phyloP scores from a whole-genome alignment of 2,113 vertebrate genomes.

The Athene cunicularia region DNA sequence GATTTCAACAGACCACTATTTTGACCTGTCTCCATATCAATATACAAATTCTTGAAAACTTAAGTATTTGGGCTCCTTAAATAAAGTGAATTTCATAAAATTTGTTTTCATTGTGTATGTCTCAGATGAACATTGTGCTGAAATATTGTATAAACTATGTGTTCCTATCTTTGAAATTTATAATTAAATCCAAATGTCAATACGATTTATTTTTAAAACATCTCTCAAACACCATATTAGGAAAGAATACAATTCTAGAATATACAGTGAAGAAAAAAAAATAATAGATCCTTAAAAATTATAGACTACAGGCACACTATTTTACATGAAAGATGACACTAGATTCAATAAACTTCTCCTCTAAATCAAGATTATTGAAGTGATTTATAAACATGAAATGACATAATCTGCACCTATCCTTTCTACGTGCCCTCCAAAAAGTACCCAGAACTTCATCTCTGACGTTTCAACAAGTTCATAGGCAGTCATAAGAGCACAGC shows the following conservation, averaged over 20 bases:
- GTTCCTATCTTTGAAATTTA: slow-evolving; percentile 14
- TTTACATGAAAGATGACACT: not conserved
- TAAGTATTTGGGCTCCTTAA: not conserved
- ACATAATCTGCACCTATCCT: not conserved
- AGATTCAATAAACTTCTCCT: not conserved
- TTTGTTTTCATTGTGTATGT: not conserved
- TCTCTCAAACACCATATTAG: slow-evolving; percentile 9
- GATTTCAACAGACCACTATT: not conserved
- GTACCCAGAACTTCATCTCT: not conserved
- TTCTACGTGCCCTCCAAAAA: not conserved
- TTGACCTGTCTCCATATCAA: not conserved
- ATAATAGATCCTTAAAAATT: not conserved
- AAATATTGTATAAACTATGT: not conserved
- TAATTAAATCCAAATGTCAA: slow-evolving; percentile 36
- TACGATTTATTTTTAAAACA: slow-evolving; percentile 47
- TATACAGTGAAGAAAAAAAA: not conserved
- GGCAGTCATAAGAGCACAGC: not conserved
- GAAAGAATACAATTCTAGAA: slow-evolving; percentile 13
- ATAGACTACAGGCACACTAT: not conserved
- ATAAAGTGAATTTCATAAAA: not conserved
- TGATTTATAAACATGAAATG: not conserved
- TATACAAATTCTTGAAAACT: not conserved
- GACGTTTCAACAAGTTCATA: slow-evolving; percentile 15
- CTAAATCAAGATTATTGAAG: not conserved
- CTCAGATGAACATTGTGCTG: not conserved